A percentile compares a stretch with the other conserved stretches of the same genome.
Evolutionary conservation across 2,113 vertebrate species (phyloP).

Genomic region (Camelus dromedarius): DNA sequence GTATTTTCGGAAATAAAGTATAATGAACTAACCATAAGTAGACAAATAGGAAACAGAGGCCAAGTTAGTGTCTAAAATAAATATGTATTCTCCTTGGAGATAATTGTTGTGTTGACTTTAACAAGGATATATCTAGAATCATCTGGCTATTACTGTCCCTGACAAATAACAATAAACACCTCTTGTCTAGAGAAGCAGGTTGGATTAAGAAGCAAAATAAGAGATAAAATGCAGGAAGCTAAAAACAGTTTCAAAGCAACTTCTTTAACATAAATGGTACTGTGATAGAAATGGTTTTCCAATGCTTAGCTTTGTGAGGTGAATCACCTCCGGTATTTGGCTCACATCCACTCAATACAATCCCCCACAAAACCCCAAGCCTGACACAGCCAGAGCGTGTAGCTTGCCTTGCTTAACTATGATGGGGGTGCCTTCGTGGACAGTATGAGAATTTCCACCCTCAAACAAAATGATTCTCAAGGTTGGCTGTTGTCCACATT

Average conservation of each 20-base stretch:
- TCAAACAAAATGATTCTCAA: background rate
- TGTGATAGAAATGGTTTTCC: background rate
- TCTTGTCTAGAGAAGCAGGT: slow-evolving; percentile 48
- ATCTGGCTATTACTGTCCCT: slow-evolving; percentile 45
- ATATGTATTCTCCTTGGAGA: slow-evolving; percentile 31
- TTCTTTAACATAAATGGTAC: slow-evolving; percentile 63
- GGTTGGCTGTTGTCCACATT: background rate
- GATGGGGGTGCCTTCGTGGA: background rate
- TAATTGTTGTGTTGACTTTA: slow-evolving; percentile 67
- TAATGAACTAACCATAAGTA: slow-evolving; percentile 33
- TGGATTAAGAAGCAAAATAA: slow-evolving; percentile 65
- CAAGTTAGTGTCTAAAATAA: slow-evolving; percentile 64
- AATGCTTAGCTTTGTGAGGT: slow-evolving; percentile 41
- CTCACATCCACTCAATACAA: background rate
- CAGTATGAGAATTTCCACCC: background rate
- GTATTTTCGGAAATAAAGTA: background rate
- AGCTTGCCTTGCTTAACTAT: background rate
- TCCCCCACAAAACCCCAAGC: background rate
- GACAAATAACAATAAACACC: slow-evolving; percentile 49
- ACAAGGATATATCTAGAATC: slow-evolving; percentile 57
- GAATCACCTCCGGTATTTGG: background rate
- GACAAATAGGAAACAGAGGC: slow-evolving; percentile 29
- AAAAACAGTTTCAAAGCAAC: slow-evolving; percentile 74
- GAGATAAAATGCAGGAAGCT: slow-evolving; percentile 65
- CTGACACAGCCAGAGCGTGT: background rate